Evolutionary conservation across 2,888 invertebrate species (phyloP).

Genomic region (Nomada ferruginata): DNA sequence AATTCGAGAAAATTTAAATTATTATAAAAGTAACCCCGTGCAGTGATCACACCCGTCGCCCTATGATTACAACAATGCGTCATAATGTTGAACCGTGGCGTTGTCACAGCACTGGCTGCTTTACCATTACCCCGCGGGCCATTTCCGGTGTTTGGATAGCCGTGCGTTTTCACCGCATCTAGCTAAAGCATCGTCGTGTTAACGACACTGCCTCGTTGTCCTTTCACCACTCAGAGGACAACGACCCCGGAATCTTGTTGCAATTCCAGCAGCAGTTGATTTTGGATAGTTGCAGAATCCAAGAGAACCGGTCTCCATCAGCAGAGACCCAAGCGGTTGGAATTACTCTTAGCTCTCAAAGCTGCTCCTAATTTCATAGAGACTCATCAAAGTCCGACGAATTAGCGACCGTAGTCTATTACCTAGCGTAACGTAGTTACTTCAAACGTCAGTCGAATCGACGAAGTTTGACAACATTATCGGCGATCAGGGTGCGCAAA

Average conservation of each 20-base stretch:
- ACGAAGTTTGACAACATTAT: constrained; percentile 46
- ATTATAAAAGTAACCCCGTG: neutral
- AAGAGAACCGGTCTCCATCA: constrained; percentile 45
- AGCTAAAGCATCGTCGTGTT: constrained; percentile 44
- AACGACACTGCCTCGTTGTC: constrained; percentile 63
- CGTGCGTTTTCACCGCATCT: constrained; percentile 41
- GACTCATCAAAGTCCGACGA: constrained; percentile 67
- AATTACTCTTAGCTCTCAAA: constrained; percentile 63
- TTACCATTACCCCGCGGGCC: constrained; percentile 42
- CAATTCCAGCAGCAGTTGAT: constrained; percentile 63
- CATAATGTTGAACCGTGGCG: constrained; percentile 19
- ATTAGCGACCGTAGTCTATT: constrained; percentile 65
- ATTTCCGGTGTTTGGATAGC: constrained; percentile 57
- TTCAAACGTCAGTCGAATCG: constrained; percentile 33
- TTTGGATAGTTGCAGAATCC: constrained; percentile 61
- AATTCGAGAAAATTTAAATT: neutral
- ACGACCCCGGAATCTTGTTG: constrained; percentile 49
- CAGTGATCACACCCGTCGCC: no score
- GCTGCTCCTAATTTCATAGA: constrained; percentile 66
- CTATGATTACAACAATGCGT: neutral
- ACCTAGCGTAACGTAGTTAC: constrained; percentile 50
- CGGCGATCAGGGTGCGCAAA: constrained; percentile 26
- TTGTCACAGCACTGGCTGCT: constrained; percentile 35
- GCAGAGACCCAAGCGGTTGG: constrained; percentile 52
- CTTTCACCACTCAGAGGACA: constrained; percentile 54